A percentile compares a stretch with the other conserved stretches of the same genome.
These are phyloP conservation scores for Marmota flaviventris DNA, from an alignment of 2,113 vertebrate genomes.

Conservation along the genomic window DNA sequence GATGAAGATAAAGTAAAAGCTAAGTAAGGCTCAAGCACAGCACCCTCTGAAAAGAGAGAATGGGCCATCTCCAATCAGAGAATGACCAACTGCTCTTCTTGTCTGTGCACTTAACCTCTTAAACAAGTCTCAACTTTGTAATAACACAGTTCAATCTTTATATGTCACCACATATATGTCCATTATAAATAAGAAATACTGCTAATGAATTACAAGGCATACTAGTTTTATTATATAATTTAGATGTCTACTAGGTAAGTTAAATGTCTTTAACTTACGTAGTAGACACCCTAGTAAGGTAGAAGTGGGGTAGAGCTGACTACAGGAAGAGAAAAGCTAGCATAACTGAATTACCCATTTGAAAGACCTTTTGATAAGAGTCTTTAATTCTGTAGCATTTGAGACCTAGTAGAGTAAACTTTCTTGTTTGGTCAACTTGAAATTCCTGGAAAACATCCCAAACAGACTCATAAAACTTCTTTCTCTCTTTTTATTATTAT, in stretches of 20 bases:
- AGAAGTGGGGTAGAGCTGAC: too few species aligned
- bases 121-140: conserved; percentile 33
- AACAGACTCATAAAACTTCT: neutral
- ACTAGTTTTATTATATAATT: neutral
- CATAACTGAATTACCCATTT: neutral
- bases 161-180: neutral
- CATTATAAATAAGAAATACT: neutral
- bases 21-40: too few species aligned
- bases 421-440: neutral
- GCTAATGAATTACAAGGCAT: conserved; percentile 29
- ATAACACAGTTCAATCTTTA: neutral
- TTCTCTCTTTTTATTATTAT: neutral
- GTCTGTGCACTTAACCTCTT: neutral
- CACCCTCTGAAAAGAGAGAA: too few species aligned
- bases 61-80: too few species aligned
- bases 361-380: neutral
- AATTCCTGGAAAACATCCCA: conserved; percentile 11
- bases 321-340: neutral
- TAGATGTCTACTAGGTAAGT: neutral
- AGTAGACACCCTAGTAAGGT: too few species aligned
- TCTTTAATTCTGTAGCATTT: neutral
- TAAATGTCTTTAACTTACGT: neutral
- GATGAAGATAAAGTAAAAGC: too few species aligned
- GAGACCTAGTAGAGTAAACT: neutral
- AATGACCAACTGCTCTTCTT: neutral